Evolutionary conservation across 2,888 invertebrate species (phyloP).

Genomic region (Lasioglossum vierecki): DNA sequence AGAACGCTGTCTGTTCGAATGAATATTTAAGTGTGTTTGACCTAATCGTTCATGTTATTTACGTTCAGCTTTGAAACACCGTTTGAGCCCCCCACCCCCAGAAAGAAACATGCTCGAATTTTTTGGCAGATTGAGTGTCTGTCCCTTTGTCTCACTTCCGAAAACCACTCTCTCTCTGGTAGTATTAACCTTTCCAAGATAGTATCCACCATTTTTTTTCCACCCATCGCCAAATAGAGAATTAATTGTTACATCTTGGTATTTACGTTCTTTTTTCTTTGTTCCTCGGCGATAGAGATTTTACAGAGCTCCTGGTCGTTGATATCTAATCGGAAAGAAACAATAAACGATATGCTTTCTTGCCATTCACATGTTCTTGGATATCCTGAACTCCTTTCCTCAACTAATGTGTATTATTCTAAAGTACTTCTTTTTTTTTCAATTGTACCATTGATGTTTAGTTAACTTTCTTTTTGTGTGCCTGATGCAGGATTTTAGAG

Average conservation of each 20-base stretch:
- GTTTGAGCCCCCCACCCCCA: slow-evolving; percentile 9
- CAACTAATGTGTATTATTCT: slow-evolving; percentile 32
- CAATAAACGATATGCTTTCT: slow-evolving; percentile 33
- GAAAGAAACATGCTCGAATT: slow-evolving; percentile 16
- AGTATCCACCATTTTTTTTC: slow-evolving; percentile 23
- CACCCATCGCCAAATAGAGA: neutral
- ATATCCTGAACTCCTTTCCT: slow-evolving; percentile 47
- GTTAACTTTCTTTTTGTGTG: slow-evolving; percentile 19
- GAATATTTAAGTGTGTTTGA: slow-evolving; percentile 53
- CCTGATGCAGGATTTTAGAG: neutral
- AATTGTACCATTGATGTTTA: slow-evolving; percentile 15
- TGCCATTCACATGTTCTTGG: slow-evolving; percentile 24
- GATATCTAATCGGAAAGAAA: slow-evolving; percentile 27
- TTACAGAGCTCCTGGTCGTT: slow-evolving; percentile 40
- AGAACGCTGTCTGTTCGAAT: slow-evolving; percentile 23
- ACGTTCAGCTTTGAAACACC: slow-evolving; percentile 46
- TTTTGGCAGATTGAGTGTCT: slow-evolving; percentile 36
- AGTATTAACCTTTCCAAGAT: slow-evolving; percentile 39
- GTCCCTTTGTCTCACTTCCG: slow-evolving; percentile 10
- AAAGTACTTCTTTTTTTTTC: slow-evolving; percentile 24
- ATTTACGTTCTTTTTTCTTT: slow-evolving; percentile 34
- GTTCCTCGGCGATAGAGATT: slow-evolving; percentile 21
- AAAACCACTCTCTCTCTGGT: slow-evolving; percentile 9
- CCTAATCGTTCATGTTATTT: slow-evolving; percentile 55
- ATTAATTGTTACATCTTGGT: slow-evolving; percentile 23